Evolutionary conservation across 2,888 invertebrate genomes (phyloP).

Genomic region (Tridacna crocea): DNA sequence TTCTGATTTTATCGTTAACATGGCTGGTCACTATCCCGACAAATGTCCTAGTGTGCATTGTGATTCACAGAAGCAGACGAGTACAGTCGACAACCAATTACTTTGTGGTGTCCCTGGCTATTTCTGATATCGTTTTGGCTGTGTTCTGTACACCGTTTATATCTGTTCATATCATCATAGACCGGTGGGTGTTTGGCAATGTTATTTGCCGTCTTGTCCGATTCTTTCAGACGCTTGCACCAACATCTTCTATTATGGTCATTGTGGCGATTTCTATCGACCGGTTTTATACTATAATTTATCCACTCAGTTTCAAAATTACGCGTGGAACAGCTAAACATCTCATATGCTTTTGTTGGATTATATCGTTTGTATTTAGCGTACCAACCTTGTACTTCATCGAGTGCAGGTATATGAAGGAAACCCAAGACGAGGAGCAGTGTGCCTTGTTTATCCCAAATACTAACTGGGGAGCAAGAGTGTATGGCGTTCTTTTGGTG

Average conservation of each 20-base stretch:
- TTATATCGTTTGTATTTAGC: slow-evolving; percentile 65
- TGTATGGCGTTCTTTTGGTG: slow-evolving; percentile 68
- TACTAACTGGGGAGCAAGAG: slow-evolving; percentile 59
- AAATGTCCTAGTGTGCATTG: slow-evolving; percentile 80
- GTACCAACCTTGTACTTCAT: slow-evolving; percentile 76
- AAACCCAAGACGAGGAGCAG: slow-evolving; percentile 23
- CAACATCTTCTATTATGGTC: slow-evolving; percentile 71
- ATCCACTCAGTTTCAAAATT: slow-evolving; percentile 82
- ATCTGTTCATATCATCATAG: slow-evolving; percentile 63
- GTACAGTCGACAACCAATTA: slow-evolving; percentile 83
- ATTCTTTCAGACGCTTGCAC: slow-evolving; percentile 70
- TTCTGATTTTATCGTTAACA: slow-evolving; percentile 41
- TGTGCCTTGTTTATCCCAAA: slow-evolving; percentile 71
- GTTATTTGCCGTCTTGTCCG: slow-evolving; percentile 76
- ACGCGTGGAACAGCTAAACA: slow-evolving; percentile 79
- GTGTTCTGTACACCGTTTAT: slow-evolving; percentile 74
- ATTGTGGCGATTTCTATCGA: slow-evolving; percentile 79
- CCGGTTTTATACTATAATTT: slow-evolving; percentile 83
- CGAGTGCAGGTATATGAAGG: slow-evolving; percentile 36
- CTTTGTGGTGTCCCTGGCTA: slow-evolving; percentile 80
- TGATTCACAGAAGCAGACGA: slow-evolving; percentile 81
- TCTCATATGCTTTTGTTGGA: slow-evolving; percentile 75
- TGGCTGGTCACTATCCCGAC: slow-evolving; percentile 72
- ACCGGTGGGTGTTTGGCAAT: slow-evolving; percentile 72
- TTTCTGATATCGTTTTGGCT: slow-evolving; percentile 73